phyloP scores from a whole-genome alignment of 2,113 vertebrate species.

The Hemicordylus capensis region DNA sequence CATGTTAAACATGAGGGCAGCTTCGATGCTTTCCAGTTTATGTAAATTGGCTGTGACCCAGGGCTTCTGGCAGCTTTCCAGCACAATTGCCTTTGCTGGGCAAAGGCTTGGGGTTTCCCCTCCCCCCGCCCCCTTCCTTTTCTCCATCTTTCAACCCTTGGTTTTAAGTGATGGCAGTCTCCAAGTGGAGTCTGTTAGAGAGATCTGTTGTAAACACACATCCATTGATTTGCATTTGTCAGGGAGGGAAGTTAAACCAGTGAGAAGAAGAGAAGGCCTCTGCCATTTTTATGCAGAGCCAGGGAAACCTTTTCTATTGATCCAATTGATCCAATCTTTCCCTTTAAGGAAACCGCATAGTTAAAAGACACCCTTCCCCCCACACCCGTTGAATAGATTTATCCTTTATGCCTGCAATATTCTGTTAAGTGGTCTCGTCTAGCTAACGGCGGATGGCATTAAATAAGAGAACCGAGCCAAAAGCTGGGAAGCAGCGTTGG shows the following conservation, averaged over 20 bases:
- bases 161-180: conserved; percentile 48
- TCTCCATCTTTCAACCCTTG: not conserved
- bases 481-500: too few relatives aligned
- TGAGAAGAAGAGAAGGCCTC: conserved; percentile 70
- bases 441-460: conserved; percentile 61
- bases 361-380: conserved; percentile 68
- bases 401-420: conserved; percentile 71
- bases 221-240: conserved; percentile 82
- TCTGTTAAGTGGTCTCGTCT: conserved; percentile 84
- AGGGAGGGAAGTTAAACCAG: conserved; percentile 75
- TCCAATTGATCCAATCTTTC: conserved; percentile 84
- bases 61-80: not conserved
- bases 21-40: not conserved
- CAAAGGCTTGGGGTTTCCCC: not conserved
- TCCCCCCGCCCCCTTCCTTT: not conserved
- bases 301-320: conserved; percentile 85
- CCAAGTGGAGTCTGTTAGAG: conserved; percentile 64
- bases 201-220: conserved; percentile 71
- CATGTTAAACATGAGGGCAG: not conserved
- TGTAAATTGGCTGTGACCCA: not conserved
- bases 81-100: not conserved
- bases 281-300: conserved; percentile 79
- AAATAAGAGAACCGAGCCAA: conserved; percentile 58
- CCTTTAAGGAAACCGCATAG: conserved; percentile 82
- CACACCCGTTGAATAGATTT: conserved; percentile 68